Evolutionary conservation across 1,140 invertebrate species (phyloP).

Genomic region (Hycleus cichorii): DNA sequence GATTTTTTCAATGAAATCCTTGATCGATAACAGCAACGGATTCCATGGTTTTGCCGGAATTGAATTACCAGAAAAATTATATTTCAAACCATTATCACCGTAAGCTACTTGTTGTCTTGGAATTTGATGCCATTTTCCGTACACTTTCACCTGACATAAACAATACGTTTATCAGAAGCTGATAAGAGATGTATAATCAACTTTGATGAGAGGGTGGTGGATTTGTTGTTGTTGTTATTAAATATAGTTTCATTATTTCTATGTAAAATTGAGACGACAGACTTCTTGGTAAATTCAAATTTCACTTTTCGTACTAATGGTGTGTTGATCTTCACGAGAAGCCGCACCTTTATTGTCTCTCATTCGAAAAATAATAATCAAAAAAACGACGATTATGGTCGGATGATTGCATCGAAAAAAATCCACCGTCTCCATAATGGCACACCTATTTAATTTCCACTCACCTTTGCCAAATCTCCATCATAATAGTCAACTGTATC

Average conservation of each 20-base stretch:
- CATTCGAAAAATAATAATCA: not conserved
- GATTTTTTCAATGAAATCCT: constrained; percentile 46
- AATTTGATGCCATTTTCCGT: constrained; percentile 59
- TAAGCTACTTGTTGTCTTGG: constrained; percentile 62
- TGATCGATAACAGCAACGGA: constrained; percentile 44
- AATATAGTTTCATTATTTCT: too few relatives aligned
- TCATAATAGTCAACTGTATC: constrained; percentile 50
- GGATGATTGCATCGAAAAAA: not conserved
- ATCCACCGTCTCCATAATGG: not conserved
- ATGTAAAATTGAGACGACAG: too few relatives aligned
- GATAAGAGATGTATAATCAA: too few relatives aligned
- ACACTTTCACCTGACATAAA: constrained; percentile 46
- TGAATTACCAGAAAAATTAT: constrained; percentile 57
- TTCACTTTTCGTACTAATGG: not conserved
- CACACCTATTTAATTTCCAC: constrained; percentile 19
- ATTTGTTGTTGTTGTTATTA: too few relatives aligned
- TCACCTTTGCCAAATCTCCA: constrained; percentile 51
- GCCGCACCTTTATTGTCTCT: not conserved
- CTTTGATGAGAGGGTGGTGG: too few relatives aligned
- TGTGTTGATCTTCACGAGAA: not conserved
- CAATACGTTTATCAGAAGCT: not conserved
- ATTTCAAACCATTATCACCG: constrained; percentile 56
- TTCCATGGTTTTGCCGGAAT: constrained; percentile 59
- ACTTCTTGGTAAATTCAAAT: not conserved
- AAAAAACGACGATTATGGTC: not conserved